Base-by-base conservation (phyloP, 2,888 invertebrate species). In the Amphipyra tragopoginis region DNA sequence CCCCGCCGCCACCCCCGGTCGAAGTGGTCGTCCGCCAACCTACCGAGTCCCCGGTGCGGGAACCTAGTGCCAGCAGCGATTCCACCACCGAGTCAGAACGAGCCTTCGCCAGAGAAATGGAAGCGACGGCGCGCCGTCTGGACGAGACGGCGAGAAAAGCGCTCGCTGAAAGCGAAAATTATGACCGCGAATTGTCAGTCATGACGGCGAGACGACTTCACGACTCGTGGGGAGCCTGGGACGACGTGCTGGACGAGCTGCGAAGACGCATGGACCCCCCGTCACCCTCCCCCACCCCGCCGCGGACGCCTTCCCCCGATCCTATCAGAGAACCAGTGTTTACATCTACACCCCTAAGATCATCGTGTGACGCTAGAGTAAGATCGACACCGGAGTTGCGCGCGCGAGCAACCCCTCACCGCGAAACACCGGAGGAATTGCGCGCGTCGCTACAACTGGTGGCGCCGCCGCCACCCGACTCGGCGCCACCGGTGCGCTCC, bases 381-480 rank as follows among this genome's bases (percentile, higher is more conserved):
- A 88, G 94, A 43, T 95, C 94, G 3, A 97, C 97, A 6, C 97
- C 97, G 0, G 96, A 97, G 84, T 85, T 97, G 45, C 82, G 95
- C 80, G 81, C 95, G 73, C 87, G 90, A 34, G 86, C 88, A 8
- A 40, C 95, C 8, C 90, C 90, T 71, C 93, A 80, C 40, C 92
- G 86, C 78, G 88, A 95, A 83, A 83, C 91, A 10, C 93, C 94
- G 63, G 96, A 96, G 65, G 95, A 94, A 85, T 76, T 95, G 77
- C 89, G 95, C 80, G 89, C 91, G 10, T 94, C 94, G 57, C 93
- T 96, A 60, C 96, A 96, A 65, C 95, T 96, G 38, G 96, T 96
- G n/a, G 92, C 96, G 78, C 87, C 91, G 38, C 79, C 86, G 51
- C 81, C 84, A 13, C 80, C 87, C 15, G 86, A 79, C 54, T 69